Evolutionary conservation across 2,888 invertebrate genomes (phyloP).

Genomic region (Cantharis rustica): DNA sequence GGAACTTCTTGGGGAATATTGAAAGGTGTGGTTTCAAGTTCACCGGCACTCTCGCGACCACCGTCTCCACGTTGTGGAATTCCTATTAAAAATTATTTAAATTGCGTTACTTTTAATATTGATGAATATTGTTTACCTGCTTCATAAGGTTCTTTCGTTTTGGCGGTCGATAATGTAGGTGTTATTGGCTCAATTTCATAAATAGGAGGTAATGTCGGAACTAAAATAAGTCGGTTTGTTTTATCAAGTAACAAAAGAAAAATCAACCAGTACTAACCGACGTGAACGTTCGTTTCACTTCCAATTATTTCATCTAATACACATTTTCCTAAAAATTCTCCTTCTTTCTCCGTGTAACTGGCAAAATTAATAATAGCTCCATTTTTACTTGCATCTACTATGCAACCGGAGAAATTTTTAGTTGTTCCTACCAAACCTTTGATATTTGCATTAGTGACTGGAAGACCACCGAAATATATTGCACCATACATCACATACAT

Average conservation of each 20-base stretch:
- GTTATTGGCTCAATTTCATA: conserved; percentile 24
- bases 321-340: conserved; percentile 67
- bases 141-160: conserved; percentile 20
- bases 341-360: conserved; percentile 64
- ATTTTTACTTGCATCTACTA: conserved; percentile 91
- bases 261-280: conserved; percentile 33
- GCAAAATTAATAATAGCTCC: conserved; percentile 81
- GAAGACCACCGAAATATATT: conserved; percentile 87
- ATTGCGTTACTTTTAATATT: neutral
- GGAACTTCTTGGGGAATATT: neutral
- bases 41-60: conserved; percentile 6
- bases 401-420: conserved; percentile 82
- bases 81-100: conserved; percentile 18
- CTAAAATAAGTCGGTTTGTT: conserved; percentile 32
- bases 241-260: neutral
- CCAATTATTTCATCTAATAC: conserved; percentile 50
- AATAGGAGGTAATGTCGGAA: conserved; percentile 46
- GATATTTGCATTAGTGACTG: conserved; percentile 61
- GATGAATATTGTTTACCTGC: conserved; percentile 13
- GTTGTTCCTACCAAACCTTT: conserved; percentile 63
- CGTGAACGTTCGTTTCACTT: conserved; percentile 45
- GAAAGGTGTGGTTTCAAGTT: neutral
- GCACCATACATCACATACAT: conserved; percentile 70
- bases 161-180: conserved; percentile 7
- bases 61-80: conserved; percentile 26